Base-by-base conservation (phyloP, 2,797 vertebrate genomes). In the Parauchenoglanis ngamensis region DNA sequence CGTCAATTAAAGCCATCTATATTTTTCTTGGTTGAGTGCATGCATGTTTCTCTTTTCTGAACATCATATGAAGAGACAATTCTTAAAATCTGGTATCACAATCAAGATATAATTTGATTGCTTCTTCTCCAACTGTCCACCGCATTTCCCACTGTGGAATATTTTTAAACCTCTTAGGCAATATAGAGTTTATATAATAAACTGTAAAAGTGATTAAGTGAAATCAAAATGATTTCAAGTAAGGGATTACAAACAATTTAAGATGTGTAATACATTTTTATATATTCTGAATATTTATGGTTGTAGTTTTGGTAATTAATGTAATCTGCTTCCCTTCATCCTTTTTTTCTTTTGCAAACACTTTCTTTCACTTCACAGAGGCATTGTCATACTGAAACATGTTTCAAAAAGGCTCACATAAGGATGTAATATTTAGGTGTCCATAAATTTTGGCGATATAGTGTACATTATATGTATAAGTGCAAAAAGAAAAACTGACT, bases 401-500 rank as follows among this genome's bases (percentile, higher is more conserved):
- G 73, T 76, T 49, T 75, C 0, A 3, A 10, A 49, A 75, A n/a
- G 44, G 21, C 2, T 5, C 3, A n/a, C 72, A 75, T 15, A 49
- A 25, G 8, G 44, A 23, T 49, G 23, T 49, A 1, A 46, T 49
- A 25, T 10, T 12, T 4, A n/a, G 44, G 7, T 72, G 68, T 11
- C 19, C 6, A 10, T 3, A 23, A 15, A 23, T 72, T 72, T 72
- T 72, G 19, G 44, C 0, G 10, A 70, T n/a, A 52, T 78, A 56
- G 17, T 61, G 11, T 44, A 61, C 44, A 31, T 35, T 40, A 13
- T 80, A 54, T 49, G 4, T 31, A 35, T 68, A 49, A n/a, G 44
- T 31, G 6, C 11, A 13, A 7, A 81, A 49, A 52, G 8, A 3
- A n/a, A 54, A 35, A 35, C 75, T 83, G 93, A 98, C 98, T 97